Evolutionary conservation across 1,140 invertebrate genomes (phyloP), one percentile per base, ranked within the genome.

Genomic region (Drosophila dunni): DNA sequence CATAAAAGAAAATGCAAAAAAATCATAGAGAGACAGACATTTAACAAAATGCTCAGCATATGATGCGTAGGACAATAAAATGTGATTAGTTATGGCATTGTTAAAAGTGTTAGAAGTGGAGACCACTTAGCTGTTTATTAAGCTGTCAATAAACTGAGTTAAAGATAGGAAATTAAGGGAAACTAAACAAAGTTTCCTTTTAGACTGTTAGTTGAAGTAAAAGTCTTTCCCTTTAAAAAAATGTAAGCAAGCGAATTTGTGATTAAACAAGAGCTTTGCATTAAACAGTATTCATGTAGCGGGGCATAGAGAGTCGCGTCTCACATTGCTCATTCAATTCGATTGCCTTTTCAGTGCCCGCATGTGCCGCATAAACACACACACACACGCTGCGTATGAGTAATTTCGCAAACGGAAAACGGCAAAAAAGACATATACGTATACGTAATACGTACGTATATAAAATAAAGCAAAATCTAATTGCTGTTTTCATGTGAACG

Each of bases 401-500:
- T 75, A 78, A 78, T 77, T 61, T 63, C 17, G 29, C 57, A 64
- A 42, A 72, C 53, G 45, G 50, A 40, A 64, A 56, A 15, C 5
- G 7, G 17, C 7, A 51, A n/a, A 33, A 33, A 53, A 53, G 13
- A 53, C 20, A 29, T 20, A 34, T 3, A 50, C 24, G 24, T 29
- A 29, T 29, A 50, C 24, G 24, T 29, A 29, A 5, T 29, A 29
- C 24, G 24, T 29, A 20, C 46, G 15, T 46, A 38, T 36, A 68
- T 7, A 56, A 36, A 34, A 50, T 29, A 29, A 77, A 54, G 46
- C 45, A 63, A 57, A 58, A 60, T 73, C 64, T 79, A 85, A 85
- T 79, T 79, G 75, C 82, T 61, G 17, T 75, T 71, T 76, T 73
- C 73, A 45, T 62, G 51, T 40, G 79, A 88, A 79, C 78, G 62